Evolutionary conservation across 2,888 invertebrate genomes (phyloP), one percentile per base, ranked within the genome.

Genomic region (Leptinotarsa tumamoca): DNA sequence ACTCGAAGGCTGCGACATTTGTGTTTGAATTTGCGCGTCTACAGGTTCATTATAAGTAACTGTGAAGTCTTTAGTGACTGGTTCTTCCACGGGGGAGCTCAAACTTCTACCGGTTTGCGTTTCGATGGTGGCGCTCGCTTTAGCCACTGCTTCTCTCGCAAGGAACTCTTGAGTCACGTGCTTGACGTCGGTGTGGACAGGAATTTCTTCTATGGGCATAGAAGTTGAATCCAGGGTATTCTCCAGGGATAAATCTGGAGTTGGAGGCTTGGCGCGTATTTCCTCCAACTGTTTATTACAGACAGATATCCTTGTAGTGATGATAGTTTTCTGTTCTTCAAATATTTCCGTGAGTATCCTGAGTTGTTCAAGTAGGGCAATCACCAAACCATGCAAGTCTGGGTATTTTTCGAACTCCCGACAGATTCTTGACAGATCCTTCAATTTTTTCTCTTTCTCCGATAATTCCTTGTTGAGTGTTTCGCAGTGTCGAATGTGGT

Each of bases 31-130:
- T 86, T 93, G 91, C 14, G 90, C 91, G 83, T 92, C 91, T 76
- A 89, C 88, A 4, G 91, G 90, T 66, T 90, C 89, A 77, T 89
- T 90, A 82, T 90, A 91, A 17, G 90, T 90, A 63, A 90, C 87
- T 18, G 90, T 89, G 67, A 91, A 90, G 81, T 91, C 90, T 76
- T 90, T 90, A 1, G 89, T 90, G 67, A 85, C 80, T 15, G 85
- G 84, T 74, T 86, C 85, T 80, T 84, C 83, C n/a, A 78, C 78
- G 10, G 90, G 84, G 4, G 86, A 90, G 75, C 89, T 87, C 4
- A 92, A 86, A 85, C 93, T 93, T 80, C 90, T 89, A 21, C 93
- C 93, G 4, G 94, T 94, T 88, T 94, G 94, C 13, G 93, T 93
- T 87, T 93, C 93, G 61, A 91, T 92, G 75, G 88, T 89, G 56